Conservation (phyloP, 2,113 vertebrate species). For the Esox niger region DNA sequence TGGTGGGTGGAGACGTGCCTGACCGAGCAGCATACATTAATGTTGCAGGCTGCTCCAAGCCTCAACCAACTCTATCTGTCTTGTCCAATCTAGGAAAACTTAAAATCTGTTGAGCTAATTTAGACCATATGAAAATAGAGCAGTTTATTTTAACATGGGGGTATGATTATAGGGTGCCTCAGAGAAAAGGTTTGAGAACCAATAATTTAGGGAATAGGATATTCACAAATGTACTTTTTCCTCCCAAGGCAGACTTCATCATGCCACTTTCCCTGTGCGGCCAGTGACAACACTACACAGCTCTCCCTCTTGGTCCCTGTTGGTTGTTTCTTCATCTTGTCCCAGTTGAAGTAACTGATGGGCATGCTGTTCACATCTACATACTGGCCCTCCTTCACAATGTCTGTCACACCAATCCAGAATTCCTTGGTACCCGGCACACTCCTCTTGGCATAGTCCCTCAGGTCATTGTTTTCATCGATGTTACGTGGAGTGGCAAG, state of each 20-base stretch:
- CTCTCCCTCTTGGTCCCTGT: constrained; percentile 88
- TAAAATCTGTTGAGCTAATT: no score
- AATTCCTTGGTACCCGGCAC: constrained; percentile 79
- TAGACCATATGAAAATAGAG: no score
- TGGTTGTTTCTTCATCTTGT: constrained; percentile 82
- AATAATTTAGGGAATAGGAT: constrained; percentile 88
- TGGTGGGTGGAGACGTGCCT: constrained; percentile 36
- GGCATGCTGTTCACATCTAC: constrained; percentile 87
- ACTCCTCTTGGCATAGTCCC: constrained; percentile 84
- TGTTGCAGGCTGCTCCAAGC: constrained; percentile 85
- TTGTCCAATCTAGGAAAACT: no score
- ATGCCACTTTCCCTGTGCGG: constrained; percentile 88
- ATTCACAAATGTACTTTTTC: constrained; percentile 95
- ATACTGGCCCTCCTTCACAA: constrained; percentile 88
- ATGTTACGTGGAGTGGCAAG: constrained; percentile 83
- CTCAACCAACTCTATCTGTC: no score
- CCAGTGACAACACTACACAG: constrained; percentile 83
- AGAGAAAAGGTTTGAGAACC: no score
- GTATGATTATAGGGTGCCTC: no score
- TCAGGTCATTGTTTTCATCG: constrained; percentile 80
- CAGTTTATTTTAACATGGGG: no score
- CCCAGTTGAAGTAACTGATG: constrained; percentile 89
- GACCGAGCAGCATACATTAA: constrained; percentile 88
- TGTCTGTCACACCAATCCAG: constrained; percentile 92
- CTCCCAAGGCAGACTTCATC: constrained; percentile 86